Base-by-base conservation (phyloP, 2,888 invertebrate genomes). In the Nemotelus nigrinus region DNA sequence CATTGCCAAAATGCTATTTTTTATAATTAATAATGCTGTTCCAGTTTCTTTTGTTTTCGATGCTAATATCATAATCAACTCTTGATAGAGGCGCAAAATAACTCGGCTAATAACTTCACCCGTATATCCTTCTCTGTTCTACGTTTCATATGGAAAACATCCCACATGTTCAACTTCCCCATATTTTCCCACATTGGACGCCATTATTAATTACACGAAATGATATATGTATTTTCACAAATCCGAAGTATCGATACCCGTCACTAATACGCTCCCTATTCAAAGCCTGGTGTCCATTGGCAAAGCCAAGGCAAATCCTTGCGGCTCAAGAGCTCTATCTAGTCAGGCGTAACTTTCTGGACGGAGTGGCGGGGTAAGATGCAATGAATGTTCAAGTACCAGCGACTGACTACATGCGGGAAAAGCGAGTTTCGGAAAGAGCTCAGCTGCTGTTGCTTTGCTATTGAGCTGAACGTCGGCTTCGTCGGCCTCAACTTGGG, bases 271-370 rank as follows among this genome's bases (percentile, higher is more conserved):
- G 7, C 7, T 7, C 63, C 63, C 63, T 63, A 43, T 5, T 7
- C 39, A 63, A 39, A 41, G 41, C 4, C 10, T 4, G 39, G 63
- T 41, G 63, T 7, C 43, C 63, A 41, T 43, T 39, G 39, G 5
- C 41, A 41, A 39, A 63, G 63, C 63, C 63, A 63, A 63, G 63
- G 63, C 43, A 63, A 63, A 63, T 63, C 63, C 63, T 63, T 63
- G 63, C 63, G 63, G 63, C 63, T 63, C 63, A 63, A 63, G 63
- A 63, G 39, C 63, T 4, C 5, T 63, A 25, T 43, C 41, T 5
- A 10, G 8, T 43, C 41, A 39, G 3, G 43, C 63, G 39, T 6
- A 63, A 39, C 3, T 25, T 4, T 8, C 43, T 8, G 6, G 50
- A 5, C 41, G 63, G 10, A 58, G 63, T 7, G 1, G 63, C 8